Evolutionary conservation across 2,888 invertebrate genomes (phyloP), one percentile per base, ranked within the genome.

Genomic region (Apantesis nais): DNA sequence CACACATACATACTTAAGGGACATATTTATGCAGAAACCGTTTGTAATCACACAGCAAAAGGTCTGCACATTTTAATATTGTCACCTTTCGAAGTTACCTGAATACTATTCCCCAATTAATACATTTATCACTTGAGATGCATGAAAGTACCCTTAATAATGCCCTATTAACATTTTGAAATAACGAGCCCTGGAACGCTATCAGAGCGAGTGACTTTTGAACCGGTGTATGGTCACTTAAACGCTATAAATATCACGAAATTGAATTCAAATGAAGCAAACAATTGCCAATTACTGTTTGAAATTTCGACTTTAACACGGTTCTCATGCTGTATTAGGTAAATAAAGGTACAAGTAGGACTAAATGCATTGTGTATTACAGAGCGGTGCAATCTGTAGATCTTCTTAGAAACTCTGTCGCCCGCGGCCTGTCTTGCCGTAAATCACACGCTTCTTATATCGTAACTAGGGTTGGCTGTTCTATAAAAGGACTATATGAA

Each of bases 391-490:
- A 90, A 92, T 92, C 90, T 89, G 77, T 77, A 86, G 86, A 92
- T 92, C 91, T 91, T 90, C 90, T 87, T 83, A 86, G 89, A 85
- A 89, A 89, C 88, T 85, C 77, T 90, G 91, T 90, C 89, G 89
- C 91, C 85, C 74, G 89, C 87, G 86, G 89, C 85, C 82, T 86
- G 89, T 88, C 89, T 89, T 88, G 89, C 86, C 85, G 86, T 89
- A 90, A 89, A 90, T 89, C 90, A 89, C 83, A 76, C 76, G 78
- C 87, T 86, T 85, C 83, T 84, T 84, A 81, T 83, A 86, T 84
- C 77, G 74, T 74, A 82, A 78, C 77, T 78, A 90, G 87, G 89
- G 88, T 82, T 87, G 84, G 63, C 73, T 66, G 70, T 75, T 70
- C 71, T 66, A 67, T 62, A 68, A 74, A 67, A 70, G 69, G n/a